Evolutionary conservation across 2,113 vertebrate genomes (phyloP).

Genomic region (Eulemur macaco): DNA sequence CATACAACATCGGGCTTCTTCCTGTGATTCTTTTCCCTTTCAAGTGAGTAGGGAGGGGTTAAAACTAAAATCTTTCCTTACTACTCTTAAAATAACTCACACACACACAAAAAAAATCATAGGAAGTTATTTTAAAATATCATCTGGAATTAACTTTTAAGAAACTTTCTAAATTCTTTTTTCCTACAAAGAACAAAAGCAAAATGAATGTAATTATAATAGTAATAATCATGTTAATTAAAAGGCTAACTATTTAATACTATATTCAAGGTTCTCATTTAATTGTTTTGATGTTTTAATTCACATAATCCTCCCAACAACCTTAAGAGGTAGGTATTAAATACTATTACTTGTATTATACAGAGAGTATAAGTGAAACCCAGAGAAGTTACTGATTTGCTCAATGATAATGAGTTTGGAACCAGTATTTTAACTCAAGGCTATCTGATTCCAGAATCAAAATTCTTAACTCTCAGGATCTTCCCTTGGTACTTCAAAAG

Average conservation of each 20-base stretch:
- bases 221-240: neutral
- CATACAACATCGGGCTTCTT: neutral
- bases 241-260: neutral
- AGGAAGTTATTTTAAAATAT: neutral
- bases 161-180: neutral
- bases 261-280: neutral
- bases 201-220: neutral
- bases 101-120: neutral
- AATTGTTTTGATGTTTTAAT: neutral
- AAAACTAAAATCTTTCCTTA: conserved; percentile 12
- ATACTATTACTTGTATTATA: neutral
- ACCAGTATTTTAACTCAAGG: neutral
- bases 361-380: neutral
- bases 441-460: neutral
- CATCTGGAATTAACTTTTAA: neutral
- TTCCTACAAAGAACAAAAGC: neutral
- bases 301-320: neutral
- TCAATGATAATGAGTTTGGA: neutral
- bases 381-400: neutral
- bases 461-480: neutral
- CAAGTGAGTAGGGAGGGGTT: neutral
- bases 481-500: neutral
- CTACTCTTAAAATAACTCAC: neutral
- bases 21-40: neutral
- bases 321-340: neutral